Evolutionary conservation across 2,888 invertebrate species (phyloP).

Genomic region (Metopia argyrocephala): DNA sequence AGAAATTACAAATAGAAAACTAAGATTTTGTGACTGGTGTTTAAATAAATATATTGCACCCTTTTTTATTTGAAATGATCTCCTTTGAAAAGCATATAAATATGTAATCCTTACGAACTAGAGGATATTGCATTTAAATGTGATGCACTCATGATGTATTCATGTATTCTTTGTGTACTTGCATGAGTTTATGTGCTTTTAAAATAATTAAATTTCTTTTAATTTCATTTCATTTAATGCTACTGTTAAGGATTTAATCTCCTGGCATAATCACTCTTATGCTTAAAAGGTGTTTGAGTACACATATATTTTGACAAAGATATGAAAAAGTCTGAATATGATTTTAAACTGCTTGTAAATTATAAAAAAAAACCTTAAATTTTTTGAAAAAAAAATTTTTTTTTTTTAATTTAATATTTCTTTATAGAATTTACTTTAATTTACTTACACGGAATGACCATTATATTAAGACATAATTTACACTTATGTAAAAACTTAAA

Average conservation of each 20-base stretch:
- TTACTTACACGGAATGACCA: constrained; percentile 6
- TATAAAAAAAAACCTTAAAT: not conserved
- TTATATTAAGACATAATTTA: constrained; percentile 17
- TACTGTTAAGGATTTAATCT: not conserved
- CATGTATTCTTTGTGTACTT: too few relatives aligned
- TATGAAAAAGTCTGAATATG: not conserved
- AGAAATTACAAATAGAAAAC: too few relatives aligned
- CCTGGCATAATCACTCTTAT: not conserved
- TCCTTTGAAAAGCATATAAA: too few relatives aligned
- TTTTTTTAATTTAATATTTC: not conserved
- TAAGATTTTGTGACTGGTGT: too few relatives aligned
- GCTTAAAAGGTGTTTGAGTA: not conserved
- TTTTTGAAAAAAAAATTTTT: not conserved
- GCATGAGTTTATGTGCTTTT: not conserved
- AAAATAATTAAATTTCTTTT: not conserved
- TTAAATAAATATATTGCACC: too few relatives aligned
- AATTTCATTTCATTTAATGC: not conserved
- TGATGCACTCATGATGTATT: too few relatives aligned
- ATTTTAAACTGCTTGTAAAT: not conserved
- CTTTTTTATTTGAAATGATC: too few relatives aligned
- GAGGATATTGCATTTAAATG: too few relatives aligned
- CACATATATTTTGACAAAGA: not conserved
- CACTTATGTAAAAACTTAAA: constrained; percentile 23
- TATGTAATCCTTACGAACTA: too few relatives aligned
- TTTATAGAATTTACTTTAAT: not conserved